phyloP scores from a whole-genome alignment of 2,113 vertebrate species.

The Beaufortia kweichowensis region DNA sequence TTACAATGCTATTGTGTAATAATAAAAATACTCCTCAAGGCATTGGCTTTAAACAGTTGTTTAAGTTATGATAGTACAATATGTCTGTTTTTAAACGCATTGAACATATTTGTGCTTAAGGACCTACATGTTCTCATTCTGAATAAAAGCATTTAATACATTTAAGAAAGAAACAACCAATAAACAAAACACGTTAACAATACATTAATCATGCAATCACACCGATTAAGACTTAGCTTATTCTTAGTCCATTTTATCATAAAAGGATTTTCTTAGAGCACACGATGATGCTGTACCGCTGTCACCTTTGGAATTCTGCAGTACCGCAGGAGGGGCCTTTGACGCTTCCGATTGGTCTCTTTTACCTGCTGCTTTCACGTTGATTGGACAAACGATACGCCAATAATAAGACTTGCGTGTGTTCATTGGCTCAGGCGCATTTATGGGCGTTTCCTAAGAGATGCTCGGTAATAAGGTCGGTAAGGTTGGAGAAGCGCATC shows the following conservation, averaged over 20 bases:
- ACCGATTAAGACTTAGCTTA: constrained; percentile 53
- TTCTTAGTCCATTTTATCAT: constrained; percentile 63
- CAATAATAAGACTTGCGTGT: constrained; percentile 48
- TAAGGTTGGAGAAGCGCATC: constrained; percentile 46
- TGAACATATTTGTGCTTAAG: neutral
- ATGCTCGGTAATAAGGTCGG: constrained; percentile 49
- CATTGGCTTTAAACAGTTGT: too few species aligned
- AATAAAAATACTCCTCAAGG: too few species aligned
- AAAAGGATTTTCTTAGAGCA: constrained; percentile 62
- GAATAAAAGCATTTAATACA: neutral
- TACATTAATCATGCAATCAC: constrained; percentile 9
- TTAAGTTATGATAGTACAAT: neutral
- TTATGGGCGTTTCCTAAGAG: constrained; percentile 46
- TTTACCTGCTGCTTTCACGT: neutral
- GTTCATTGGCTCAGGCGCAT: constrained; percentile 60
- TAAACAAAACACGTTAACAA: constrained; percentile 24
- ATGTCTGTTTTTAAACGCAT: neutral
- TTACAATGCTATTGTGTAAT: neutral
- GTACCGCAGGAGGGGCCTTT: constrained; percentile 74
- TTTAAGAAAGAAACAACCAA: neutral
- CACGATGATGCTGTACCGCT: constrained; percentile 59
- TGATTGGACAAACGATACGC: constrained; percentile 58
- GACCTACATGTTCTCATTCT: neutral
- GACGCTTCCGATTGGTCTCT: constrained; percentile 63
- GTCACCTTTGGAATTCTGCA: constrained; percentile 74